Evolutionary conservation across 1,140 invertebrate genomes (phyloP), one percentile per base, ranked within the genome.

Genomic region (Coenobita brevimanus): DNA sequence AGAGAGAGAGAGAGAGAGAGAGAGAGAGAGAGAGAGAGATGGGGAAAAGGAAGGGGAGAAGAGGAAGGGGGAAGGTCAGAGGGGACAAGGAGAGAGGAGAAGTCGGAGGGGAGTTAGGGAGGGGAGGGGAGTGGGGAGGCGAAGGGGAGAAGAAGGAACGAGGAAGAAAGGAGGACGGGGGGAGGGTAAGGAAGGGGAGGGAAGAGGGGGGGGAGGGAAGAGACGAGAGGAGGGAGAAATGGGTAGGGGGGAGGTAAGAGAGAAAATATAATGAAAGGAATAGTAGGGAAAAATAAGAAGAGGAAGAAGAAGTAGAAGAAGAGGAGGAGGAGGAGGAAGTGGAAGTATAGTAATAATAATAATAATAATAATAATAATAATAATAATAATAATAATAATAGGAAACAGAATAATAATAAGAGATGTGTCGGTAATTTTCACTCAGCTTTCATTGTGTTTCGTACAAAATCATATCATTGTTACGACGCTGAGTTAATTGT

Each of bases 21-120:
- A 24, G 73, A 76, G 73, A 54, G 75, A 78, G 43, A 78, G 43
- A 78, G 41, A 27, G 33, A 36, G n/a, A 73, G 24, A 33, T 3
- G 36, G n/a, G 21, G 75, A 50, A 36, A 41, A 21, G 17, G 41
- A 41, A 13, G 27, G 41, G 30, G 24, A 27, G 41, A 27, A 17
- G 27, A 36, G 30, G 24, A 27, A 33, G 27, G 33, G 24, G 21
- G 50, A 57, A 27, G 33, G 50, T 13, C 15, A 57, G 50, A 33
- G 33, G 69, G n/a, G 69, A 41, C 17, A 41, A 33, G 36, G 69
- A 41, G 69, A 41, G 69, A 41, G 38, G n/a, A 33, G 6, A 33
- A 13, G 38, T 15, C 4, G 46, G 6, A 50, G 46, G 46, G 46
- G 46, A 50, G 17, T 17, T 50, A 50, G 46, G 62, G 6, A n/a